A percentile compares a stretch with the other conserved stretches of the same genome.
Conservation (phyloP, 2,113 vertebrate species). For the Mobula hypostoma region DNA sequence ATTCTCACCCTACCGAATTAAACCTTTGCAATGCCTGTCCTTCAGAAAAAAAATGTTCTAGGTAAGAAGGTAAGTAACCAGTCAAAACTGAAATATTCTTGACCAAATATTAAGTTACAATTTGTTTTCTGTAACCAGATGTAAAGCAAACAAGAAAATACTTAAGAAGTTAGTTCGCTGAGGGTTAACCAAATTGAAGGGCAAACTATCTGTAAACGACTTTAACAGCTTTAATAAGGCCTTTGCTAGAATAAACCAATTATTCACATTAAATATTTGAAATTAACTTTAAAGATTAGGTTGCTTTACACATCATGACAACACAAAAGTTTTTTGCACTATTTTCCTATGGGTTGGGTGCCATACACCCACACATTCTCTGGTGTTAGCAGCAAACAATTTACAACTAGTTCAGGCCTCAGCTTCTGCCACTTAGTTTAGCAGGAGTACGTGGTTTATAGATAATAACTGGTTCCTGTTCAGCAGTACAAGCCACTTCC, state of each 20-base stretch:
- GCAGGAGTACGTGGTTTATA: slow-evolving; percentile 52
- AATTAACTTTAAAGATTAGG: slow-evolving; percentile 9
- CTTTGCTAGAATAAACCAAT: slow-evolving; percentile 4
- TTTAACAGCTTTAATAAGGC: too few relatives aligned
- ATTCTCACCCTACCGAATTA: too few relatives aligned
- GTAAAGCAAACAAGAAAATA: not conserved
- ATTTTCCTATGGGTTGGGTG: slow-evolving; percentile 27
- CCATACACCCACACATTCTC: slow-evolving; percentile 39
- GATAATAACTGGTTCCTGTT: slow-evolving; percentile 48
- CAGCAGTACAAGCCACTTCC: slow-evolving; percentile 48
- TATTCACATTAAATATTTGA: not conserved
- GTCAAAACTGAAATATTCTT: not conserved
- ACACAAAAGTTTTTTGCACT: slow-evolving; percentile 41
- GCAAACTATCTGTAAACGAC: not conserved
- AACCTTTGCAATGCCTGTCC: too few relatives aligned
- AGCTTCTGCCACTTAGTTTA: slow-evolving; percentile 40
- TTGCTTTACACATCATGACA: not conserved
- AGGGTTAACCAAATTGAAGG: not conserved
- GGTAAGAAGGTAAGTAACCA: not conserved
- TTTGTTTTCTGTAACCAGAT: not conserved
- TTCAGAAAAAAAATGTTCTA: too few relatives aligned
- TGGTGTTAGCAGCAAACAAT: slow-evolving; percentile 39
- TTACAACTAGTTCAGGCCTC: slow-evolving; percentile 11
- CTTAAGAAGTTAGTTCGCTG: not conserved
- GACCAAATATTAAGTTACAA: not conserved